Base-by-base conservation (phyloP, 1,140 invertebrate species). In the Cotesia glomerata region DNA sequence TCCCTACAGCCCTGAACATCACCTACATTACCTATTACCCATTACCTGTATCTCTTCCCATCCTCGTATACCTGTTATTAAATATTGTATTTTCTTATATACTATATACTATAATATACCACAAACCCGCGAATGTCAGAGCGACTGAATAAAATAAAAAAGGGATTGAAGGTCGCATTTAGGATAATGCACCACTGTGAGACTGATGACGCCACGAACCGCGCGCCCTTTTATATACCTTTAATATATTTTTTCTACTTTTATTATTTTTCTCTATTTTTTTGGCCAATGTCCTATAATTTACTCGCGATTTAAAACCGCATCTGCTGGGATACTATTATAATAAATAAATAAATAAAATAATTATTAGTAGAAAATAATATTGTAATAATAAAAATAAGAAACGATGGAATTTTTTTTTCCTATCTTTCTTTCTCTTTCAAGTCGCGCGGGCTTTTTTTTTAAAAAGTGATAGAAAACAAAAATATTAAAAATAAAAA, bases 141-240 rank as follows among this genome's bases (percentile, higher is more conserved):
- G 67, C 74, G 76, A 77, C 81, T 82, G 82, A 81, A 81, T 77
- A 71, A 79, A 75, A 79, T 56, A 34, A 14, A 76, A 71, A 70
- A 66, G 73, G 77, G 79, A 66, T 80, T 76, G 69, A 76, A 74
- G 81, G 83, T 84, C 80, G 81, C 81, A 84, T 84, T 85, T 84
- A 84, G 83, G 77, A 84, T 85, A 84, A 85, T 85, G 84, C 84
- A 85, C 79, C 81, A 84, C 82, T 85, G 82, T 85, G 82, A 45
- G 39, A 81, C 80, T 85, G 82, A 77, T 81, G 75, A 85, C 77
- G 84, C 82, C 76, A 74, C 76, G 58, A 78, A 79, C 81, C 79
- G 77, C 80, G 72, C 77, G 79, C 79, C 82, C 77, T 84, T 82
- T 79, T 75, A 77, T 64, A 77, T 75, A 68, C 73, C 71, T 67